Conservation (phyloP, 2,888 invertebrate genomes). For the Spodoptera exigua region DNA sequence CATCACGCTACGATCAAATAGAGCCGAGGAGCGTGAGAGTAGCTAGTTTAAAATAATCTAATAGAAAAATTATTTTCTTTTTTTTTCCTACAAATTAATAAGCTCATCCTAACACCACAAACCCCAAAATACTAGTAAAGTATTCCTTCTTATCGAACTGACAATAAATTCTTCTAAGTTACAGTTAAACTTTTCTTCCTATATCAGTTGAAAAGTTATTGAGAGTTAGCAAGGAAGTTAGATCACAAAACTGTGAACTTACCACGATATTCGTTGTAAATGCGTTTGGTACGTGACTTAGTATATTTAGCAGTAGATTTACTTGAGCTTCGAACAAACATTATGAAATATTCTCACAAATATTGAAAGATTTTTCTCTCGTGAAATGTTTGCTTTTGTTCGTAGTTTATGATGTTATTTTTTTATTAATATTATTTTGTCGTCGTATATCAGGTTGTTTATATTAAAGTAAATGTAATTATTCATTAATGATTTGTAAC, state of each 20-base stretch:
- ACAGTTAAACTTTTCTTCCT: slow-evolving; percentile 3
- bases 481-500: too few relatives aligned
- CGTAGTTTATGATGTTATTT: slow-evolving; percentile 12
- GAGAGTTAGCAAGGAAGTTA: slow-evolving; percentile 41
- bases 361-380: background rate
- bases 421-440: background rate
- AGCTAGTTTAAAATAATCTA: too few relatives aligned
- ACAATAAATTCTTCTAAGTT: slow-evolving; percentile 11
- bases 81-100: too few relatives aligned
- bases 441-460: too few relatives aligned
- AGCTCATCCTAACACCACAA: too few relatives aligned
- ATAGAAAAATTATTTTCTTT: too few relatives aligned
- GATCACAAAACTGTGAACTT: slow-evolving; percentile 41
- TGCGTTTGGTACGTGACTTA: slow-evolving; percentile 53
- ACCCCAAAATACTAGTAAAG: too few relatives aligned
- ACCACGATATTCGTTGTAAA: slow-evolving; percentile 43
- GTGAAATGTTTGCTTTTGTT: slow-evolving; percentile 3
- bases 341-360: slow-evolving; percentile 16
- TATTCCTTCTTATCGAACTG: background rate
- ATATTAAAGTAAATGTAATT: too few relatives aligned
- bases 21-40: too few relatives aligned
- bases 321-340: slow-evolving; percentile 15
- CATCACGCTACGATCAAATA: too few relatives aligned
- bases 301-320: slow-evolving; percentile 16
- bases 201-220: slow-evolving; percentile 39